Evolutionary conservation across 2,888 invertebrate species (phyloP).

Genomic region (Vannuccia rotundouncinata): DNA sequence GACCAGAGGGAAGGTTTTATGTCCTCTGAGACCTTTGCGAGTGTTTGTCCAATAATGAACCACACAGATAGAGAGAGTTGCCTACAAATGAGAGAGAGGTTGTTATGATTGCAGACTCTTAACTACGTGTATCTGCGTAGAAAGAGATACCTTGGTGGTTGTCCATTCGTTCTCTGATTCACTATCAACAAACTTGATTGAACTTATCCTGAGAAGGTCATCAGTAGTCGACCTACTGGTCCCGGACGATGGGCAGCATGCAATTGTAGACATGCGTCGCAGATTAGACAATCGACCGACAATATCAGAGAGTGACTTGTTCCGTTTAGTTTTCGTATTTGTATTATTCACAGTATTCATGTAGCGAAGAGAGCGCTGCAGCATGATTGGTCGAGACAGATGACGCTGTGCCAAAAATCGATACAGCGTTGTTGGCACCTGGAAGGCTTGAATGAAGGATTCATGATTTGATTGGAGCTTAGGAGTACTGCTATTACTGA

Average conservation of each 20-base stretch:
- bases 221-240: neutral
- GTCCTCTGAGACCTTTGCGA: neutral
- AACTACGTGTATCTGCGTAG: too few relatives aligned
- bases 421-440: slow-evolving; percentile 10
- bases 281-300: neutral
- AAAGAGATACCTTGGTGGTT: neutral
- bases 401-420: slow-evolving; percentile 8
- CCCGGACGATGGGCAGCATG: neutral
- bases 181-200: neutral
- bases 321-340: neutral
- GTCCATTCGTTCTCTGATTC: slow-evolving; percentile 19
- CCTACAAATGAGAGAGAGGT: neutral
- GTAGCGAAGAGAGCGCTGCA: neutral
- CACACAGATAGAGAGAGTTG: neutral
- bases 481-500: neutral
- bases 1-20: neutral
- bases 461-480: neutral
- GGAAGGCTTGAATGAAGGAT: neutral
- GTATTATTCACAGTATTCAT: neutral
- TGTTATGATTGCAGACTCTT: neutral
- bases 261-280: neutral
- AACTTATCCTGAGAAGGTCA: neutral
- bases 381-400: neutral
- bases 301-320: neutral
- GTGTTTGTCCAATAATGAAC: neutral